Conservation (phyloP, 1,140 invertebrate genomes). For the Drosophila kurseongensis region DNA sequence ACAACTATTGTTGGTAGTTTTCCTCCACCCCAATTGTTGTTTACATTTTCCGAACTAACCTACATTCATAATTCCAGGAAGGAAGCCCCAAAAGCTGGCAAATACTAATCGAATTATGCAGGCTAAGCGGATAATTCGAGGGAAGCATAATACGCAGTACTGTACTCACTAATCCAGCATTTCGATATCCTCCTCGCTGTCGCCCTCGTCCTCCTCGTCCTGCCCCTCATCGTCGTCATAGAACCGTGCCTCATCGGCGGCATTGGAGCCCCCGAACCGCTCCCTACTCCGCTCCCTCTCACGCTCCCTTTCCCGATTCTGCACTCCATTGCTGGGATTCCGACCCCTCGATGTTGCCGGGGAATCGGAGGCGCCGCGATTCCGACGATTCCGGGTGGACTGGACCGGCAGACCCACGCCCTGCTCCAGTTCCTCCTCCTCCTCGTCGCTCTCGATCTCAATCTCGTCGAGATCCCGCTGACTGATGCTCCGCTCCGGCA, state of each 20-base stretch:
- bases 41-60: not conserved
- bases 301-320: slow-evolving; percentile 15
- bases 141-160: slow-evolving; percentile 15
- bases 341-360: slow-evolving; percentile 14
- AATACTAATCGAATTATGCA: slow-evolving; percentile 36
- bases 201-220: slow-evolving; percentile 32
- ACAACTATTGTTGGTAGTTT: no score
- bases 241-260: slow-evolving; percentile 45
- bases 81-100: slow-evolving; percentile 19
- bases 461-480: slow-evolving; percentile 79
- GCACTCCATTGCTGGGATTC: slow-evolving; percentile 41
- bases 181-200: slow-evolving; percentile 76
- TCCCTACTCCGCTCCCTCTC: slow-evolving; percentile 27
- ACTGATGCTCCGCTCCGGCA: slow-evolving; percentile 72
- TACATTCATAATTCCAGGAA: slow-evolving; percentile 1
- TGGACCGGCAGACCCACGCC: slow-evolving; percentile 71
- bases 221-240: slow-evolving; percentile 51
- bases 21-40: not conserved
- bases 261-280: slow-evolving; percentile 42
- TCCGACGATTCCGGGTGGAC: slow-evolving; percentile 43
- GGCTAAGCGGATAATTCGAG: not conserved
- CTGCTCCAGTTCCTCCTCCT: slow-evolving; percentile 76
- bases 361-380: slow-evolving; percentile 29
- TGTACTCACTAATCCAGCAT: slow-evolving; percentile 78
- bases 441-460: slow-evolving; percentile 79